phyloP scores from a whole-genome alignment of 1,140 invertebrate genomes.

The Drosophila burlai region DNA sequence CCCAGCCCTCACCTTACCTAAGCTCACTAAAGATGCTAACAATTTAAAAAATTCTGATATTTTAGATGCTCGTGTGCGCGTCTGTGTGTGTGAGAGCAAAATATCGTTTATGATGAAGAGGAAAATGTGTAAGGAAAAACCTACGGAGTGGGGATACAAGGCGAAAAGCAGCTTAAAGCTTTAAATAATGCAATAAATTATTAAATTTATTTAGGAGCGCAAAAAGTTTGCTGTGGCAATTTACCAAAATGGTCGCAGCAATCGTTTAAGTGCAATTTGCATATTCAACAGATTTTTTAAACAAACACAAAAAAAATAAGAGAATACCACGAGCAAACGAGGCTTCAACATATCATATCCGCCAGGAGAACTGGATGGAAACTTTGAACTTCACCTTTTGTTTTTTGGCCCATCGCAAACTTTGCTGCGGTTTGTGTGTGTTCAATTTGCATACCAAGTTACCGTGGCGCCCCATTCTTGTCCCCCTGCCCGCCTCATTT shows the following conservation, averaged over 20 bases:
- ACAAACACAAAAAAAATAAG: neutral
- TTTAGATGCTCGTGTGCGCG: neutral
- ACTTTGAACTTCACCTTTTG: slow-evolving; percentile 57
- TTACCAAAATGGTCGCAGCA: slow-evolving; percentile 44
- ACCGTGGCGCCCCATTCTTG: neutral
- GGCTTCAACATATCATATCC: slow-evolving; percentile 36
- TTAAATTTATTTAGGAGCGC: slow-evolving; percentile 41
- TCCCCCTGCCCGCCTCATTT: slow-evolving; percentile 15
- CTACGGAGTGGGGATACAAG: neutral
- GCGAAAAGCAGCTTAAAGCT: slow-evolving; percentile 43
- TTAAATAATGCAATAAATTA: slow-evolving; percentile 48
- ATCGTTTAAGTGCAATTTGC: slow-evolving; percentile 61
- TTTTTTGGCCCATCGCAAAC: slow-evolving; percentile 47
- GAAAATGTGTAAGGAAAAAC: slow-evolving; percentile 9
- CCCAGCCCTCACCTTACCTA: neutral
- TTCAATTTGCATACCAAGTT: slow-evolving; percentile 64
- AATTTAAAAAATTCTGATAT: slow-evolving; percentile 26
- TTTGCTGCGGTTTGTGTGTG: slow-evolving; percentile 37
- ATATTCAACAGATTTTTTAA: slow-evolving; percentile 57
- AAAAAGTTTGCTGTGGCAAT: slow-evolving; percentile 38
- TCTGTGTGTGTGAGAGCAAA: slow-evolving; percentile 6
- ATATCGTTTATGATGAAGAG: slow-evolving; percentile 29
- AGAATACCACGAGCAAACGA: slow-evolving; percentile 14
- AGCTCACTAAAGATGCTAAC: slow-evolving; percentile 6
- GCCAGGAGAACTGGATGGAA: slow-evolving; percentile 7